phyloP scores from a whole-genome alignment of 1,140 invertebrate genomes.

The Dinoponera quadriceps region DNA sequence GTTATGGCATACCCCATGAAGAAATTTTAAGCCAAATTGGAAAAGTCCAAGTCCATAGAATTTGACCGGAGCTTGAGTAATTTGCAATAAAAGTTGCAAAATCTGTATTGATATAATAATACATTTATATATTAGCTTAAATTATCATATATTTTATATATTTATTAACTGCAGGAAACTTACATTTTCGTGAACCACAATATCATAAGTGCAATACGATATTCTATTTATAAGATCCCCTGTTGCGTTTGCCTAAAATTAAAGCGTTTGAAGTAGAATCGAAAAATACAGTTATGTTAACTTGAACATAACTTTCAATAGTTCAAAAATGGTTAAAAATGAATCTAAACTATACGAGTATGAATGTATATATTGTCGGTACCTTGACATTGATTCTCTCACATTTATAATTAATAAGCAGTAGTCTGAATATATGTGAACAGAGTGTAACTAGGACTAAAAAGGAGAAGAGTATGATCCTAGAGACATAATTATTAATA shows the following conservation, averaged over 20 bases:
- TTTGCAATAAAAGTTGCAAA: constrained; percentile 34
- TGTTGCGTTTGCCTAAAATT: constrained; percentile 44
- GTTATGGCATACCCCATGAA: constrained; percentile 11
- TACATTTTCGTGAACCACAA: constrained; percentile 24
- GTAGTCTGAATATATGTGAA: neutral
- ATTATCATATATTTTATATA: neutral
- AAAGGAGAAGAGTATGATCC: neutral
- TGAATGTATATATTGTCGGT: neutral
- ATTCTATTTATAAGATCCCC: neutral
- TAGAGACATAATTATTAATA: neutral
- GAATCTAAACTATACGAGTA: neutral
- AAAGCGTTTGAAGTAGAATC: no score
- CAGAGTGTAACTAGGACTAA: neutral
- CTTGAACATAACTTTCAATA: neutral
- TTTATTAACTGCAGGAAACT: no score
- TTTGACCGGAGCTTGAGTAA: constrained; percentile 19
- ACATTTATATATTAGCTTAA: no score
- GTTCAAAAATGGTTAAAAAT: neutral
- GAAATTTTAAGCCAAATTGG: constrained; percentile 27
- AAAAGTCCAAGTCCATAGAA: constrained; percentile 21
- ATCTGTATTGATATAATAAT: constrained; percentile 8
- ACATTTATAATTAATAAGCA: constrained; percentile 9
- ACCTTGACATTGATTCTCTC: constrained; percentile 26
- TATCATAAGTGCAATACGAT: neutral
- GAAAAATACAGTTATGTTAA: no score